phyloP scores from a whole-genome alignment of 2,797 vertebrate species.

The Tragopan temminckii region DNA sequence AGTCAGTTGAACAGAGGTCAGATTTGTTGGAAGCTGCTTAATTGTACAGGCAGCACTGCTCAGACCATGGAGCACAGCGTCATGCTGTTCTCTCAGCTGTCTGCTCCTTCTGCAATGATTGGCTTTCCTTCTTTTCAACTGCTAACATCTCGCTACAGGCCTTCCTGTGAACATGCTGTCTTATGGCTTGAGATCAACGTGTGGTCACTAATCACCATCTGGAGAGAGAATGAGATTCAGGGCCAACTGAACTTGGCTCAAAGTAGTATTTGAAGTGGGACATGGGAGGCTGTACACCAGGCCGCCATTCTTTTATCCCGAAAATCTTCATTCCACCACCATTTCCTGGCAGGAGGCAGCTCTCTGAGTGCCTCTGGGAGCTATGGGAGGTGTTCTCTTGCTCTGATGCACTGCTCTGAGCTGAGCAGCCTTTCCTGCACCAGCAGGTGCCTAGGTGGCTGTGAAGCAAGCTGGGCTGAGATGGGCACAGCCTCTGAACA shows the following conservation, averaged over 20 bases:
- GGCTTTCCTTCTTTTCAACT: slow-evolving; percentile 45
- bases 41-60: slow-evolving; percentile 61
- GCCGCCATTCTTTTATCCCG: neutral
- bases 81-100: slow-evolving; percentile 69
- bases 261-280: neutral
- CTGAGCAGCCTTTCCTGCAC: neutral
- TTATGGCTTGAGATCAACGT: slow-evolving; percentile 53
- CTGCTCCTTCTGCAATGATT: slow-evolving; percentile 60
- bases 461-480: neutral
- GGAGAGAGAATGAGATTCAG: slow-evolving; percentile 23
- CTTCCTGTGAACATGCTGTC: slow-evolving; percentile 56
- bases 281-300: neutral
- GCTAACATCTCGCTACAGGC: slow-evolving; percentile 17
- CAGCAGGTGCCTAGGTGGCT: neutral
- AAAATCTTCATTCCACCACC: neutral
- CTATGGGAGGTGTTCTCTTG: fast-evolving
- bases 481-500: neutral
- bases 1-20: slow-evolving; percentile 49
- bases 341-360: neutral
- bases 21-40: slow-evolving; percentile 61
- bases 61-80: slow-evolving; percentile 54
- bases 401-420: neutral
- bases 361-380: neutral
- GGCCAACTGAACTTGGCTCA: slow-evolving; percentile 26
- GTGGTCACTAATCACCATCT: slow-evolving; percentile 64